phyloP scores from a whole-genome alignment of 2,888 invertebrate genomes.

The Ypsolopha scabrella region DNA sequence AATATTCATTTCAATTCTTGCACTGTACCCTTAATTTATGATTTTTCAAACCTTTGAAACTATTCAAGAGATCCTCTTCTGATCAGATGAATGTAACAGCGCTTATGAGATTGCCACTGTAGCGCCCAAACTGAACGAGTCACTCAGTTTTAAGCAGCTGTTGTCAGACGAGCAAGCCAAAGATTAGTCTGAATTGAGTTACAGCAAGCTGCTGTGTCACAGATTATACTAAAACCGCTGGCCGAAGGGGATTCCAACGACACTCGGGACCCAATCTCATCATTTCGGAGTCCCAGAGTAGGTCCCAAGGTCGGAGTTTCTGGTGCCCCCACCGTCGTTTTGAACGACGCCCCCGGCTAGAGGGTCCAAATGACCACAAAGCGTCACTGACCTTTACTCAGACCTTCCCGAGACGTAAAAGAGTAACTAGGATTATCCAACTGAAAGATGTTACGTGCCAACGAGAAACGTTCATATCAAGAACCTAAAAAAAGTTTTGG shows the following conservation, averaged over 20 bases:
- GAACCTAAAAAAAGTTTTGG: not conserved
- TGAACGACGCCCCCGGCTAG: constrained; percentile 74
- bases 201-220: constrained; percentile 60
- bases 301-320: constrained; percentile 66
- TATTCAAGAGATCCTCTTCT: too few relatives aligned
- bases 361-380: constrained; percentile 45
- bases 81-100: too few relatives aligned
- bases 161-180: constrained; percentile 60
- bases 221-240: constrained; percentile 80
- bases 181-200: constrained; percentile 91
- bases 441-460: too few relatives aligned
- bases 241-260: constrained; percentile 75
- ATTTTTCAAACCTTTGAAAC: too few relatives aligned
- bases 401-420: constrained; percentile 80
- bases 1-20: too few relatives aligned
- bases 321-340: constrained; percentile 75
- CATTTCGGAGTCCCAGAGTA: constrained; percentile 59
- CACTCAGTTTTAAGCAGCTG: constrained; percentile 31
- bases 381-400: constrained; percentile 71
- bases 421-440: constrained; percentile 32
- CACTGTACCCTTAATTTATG: too few relatives aligned
- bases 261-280: constrained; percentile 52
- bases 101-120: too few relatives aligned
- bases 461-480: too few relatives aligned
- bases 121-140: constrained; percentile 4